A percentile compares a stretch with the other conserved stretches of the same genome.
phyloP scores from a whole-genome alignment of 2,797 vertebrate species.

The Amblyopsis hoosieri region DNA sequence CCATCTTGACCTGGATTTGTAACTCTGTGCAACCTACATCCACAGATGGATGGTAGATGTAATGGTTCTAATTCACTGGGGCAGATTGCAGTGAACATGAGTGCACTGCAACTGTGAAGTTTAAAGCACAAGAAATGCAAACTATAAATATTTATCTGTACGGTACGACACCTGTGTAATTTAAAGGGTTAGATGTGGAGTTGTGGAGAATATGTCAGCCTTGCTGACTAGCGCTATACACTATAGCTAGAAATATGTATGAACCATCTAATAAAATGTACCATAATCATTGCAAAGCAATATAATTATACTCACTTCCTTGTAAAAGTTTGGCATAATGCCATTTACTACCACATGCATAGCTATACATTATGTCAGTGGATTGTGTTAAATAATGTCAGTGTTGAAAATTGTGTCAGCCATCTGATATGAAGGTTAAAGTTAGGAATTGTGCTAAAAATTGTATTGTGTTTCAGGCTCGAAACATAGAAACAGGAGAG shows the following conservation, averaged over 20 bases:
- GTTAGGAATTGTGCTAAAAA: background rate
- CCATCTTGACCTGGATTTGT: constrained; percentile 65
- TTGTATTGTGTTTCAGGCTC: constrained; percentile 84
- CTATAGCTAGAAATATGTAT: too few relatives aligned
- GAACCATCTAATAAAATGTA: too few relatives aligned
- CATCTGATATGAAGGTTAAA: too few relatives aligned
- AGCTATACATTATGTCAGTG: constrained; percentile 1
- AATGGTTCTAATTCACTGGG: background rate
- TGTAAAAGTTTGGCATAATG: constrained; percentile 1
- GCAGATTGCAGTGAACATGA: background rate
- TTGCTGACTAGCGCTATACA: background rate
- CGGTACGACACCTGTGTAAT: background rate
- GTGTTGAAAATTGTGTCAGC: background rate
- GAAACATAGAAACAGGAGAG: constrained; percentile 93
- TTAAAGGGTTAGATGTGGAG: constrained; percentile 9
- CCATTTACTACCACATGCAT: background rate
- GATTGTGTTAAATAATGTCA: constrained; percentile 22
- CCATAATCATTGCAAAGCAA: background rate
- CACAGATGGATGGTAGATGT: constrained; percentile 13
- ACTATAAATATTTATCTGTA: background rate
- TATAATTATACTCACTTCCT: constrained; percentile 5
- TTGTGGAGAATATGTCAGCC: background rate
- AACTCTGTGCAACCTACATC: constrained; percentile 41
- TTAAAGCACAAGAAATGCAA: background rate
- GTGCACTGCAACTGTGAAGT: background rate